A percentile compares a stretch with the other conserved stretches of the same genome.
Conservation (phyloP, 2,113 vertebrate species). For the Eudyptes chrysolophus region DNA sequence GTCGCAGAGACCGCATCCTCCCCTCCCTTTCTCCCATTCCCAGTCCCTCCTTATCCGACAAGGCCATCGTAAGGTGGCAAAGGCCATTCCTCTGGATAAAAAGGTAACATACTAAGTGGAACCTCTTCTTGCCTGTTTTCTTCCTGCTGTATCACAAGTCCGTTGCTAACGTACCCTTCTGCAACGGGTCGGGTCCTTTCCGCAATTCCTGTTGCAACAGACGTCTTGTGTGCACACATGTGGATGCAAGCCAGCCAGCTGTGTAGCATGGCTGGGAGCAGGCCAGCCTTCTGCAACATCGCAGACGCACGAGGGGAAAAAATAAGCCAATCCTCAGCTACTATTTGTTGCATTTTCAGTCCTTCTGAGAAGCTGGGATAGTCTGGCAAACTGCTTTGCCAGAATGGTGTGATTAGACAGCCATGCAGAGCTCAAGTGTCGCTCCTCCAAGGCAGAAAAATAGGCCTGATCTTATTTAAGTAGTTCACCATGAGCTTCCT, state of each 20-base stretch:
- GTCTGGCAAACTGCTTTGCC: not conserved
- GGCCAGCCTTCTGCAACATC: not conserved
- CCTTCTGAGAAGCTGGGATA: not conserved
- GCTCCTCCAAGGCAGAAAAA: not conserved
- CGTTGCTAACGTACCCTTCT: not conserved
- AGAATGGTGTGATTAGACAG: not conserved
- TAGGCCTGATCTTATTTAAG: not conserved
- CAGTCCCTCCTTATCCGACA: not conserved
- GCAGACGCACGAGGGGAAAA: not conserved
- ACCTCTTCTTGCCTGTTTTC: not conserved
- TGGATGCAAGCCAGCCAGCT: not conserved
- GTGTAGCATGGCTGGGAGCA: not conserved
- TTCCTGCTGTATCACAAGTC: not conserved
- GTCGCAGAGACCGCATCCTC: not conserved
- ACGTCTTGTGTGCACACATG: too few species aligned
- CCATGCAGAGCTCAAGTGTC: not conserved
- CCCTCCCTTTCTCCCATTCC: not conserved
- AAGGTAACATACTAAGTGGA: not conserved
- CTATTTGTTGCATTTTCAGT: not conserved
- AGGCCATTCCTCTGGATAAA: not conserved
- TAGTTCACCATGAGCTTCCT: not conserved
- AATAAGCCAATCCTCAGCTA: not conserved
- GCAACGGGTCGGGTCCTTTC: not conserved
- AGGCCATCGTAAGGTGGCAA: not conserved
- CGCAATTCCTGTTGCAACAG: not conserved